Base-by-base conservation (phyloP, 2,113 vertebrate species). In the Alligator mississippiensis region DNA sequence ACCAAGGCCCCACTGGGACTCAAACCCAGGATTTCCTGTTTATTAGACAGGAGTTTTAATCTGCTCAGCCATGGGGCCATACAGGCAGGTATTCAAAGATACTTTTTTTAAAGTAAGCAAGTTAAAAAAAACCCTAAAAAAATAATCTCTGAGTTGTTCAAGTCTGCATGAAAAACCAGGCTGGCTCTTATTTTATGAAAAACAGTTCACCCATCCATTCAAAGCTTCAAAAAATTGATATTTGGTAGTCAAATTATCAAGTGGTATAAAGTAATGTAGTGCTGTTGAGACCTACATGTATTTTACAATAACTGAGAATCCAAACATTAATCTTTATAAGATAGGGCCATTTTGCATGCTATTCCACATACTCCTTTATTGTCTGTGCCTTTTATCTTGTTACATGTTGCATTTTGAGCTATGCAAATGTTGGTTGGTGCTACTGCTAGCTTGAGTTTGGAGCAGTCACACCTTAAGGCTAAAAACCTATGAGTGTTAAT, bases 271-370 rank as follows among this genome's bases (percentile, higher is more conserved):
- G 12, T 70, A 61, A 59, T 80, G 80, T n/a, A 60, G 77, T 54
- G 57, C 27, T 70, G n/a, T 70, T 34, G 17, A 18, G 66, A 70
- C 17, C n/a, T 47, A 15, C 68, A 75, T 22, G 61, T 80, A 16
- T 62, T 92, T 90, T 82, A 25, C 30, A 82, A 85, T 76, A 78
- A 4, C n/a, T 93, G 64, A 80, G 59, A 59, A 11, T 88, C 38
- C 60, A 84, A 17, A n/a, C 86, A 76, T 66, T 21, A 82, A 72
- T 76, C 12, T 90, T n/a, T 18, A 47, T 34, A 83, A 47, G 81
- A 88, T 81, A 91, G 91, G 74, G 77, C n/a, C 76, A 79, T 87
- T 93, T 87, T 28, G 88, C 1, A 81, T 95, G 47, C 60, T 38
- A 74, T 19, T 18, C 16, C 4, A 58, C 24, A 13, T 25, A 24